Base-by-base conservation (phyloP, 2,797 vertebrate species). In the Muscicapa comitata region DNA sequence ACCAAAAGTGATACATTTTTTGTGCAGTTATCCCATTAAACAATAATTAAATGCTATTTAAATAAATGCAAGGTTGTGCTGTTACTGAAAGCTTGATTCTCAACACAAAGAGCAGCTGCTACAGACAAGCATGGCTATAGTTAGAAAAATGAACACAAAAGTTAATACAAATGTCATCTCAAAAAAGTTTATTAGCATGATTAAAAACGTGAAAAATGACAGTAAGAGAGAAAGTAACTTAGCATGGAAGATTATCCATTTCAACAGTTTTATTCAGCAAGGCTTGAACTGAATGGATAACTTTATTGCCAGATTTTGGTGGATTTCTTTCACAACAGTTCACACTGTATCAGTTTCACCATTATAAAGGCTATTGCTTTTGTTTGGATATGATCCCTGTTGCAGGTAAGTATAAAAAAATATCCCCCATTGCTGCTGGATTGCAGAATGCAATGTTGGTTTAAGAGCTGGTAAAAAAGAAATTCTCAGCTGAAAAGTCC, bases 131-230 rank as follows among this genome's bases (percentile, higher is more conserved):
- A 2, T 23, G 77, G 45, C 68, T 75, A 74, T 35, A 40, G 35
- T 70, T 78, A 87, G 65, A 92, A 67, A 87, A 50, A 96, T 31
- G 31, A 96, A 97, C 61, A 95, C 96, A 96, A 95, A 97, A 93
- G 48, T 77, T 77, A 87, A 97, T 92, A 85, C 95, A 93, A 95
- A 93, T 86, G 87, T 97, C 94, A 96, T 97, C 95, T 98, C 97
- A 97, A 98, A 98, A 98, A 97, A 88, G 92, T 98, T 98, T 98
- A 98, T 98, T 98, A 98, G 97, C 97, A 98, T 98, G 97, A 97
- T 98, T 98, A 98, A 98, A 98, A 98, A 98, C 50, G 80, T 97
- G 98, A 97, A 96, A 95, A 98, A 93, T 93, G 97, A 98, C 97
- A 98, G 92, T 92, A 93, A 94, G 75, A 95, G 71, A 93, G 38